Evolutionary conservation across 2,797 vertebrate genomes (phyloP).

Genomic region (Cyclura pinguis): DNA sequence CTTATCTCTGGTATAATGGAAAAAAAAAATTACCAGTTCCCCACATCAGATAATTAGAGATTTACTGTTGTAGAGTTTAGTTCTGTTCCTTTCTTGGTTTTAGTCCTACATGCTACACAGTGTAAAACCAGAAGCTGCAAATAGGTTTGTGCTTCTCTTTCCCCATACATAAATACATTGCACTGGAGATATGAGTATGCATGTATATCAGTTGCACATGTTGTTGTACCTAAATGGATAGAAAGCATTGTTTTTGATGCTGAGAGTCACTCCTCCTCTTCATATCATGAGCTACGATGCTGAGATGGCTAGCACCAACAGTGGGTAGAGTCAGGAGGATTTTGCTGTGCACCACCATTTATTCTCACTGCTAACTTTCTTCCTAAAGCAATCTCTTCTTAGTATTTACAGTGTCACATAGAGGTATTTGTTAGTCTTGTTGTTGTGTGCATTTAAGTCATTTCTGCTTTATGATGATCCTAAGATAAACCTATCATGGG

Average conservation of each 20-base stretch:
- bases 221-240: no score
- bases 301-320: not conserved
- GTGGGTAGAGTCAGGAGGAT: not conserved
- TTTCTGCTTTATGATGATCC: no score
- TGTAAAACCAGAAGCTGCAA: not conserved
- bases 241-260: not conserved
- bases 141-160: not conserved
- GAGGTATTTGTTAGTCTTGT: not conserved
- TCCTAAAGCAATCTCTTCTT: not conserved
- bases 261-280: not conserved
- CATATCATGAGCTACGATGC: not conserved
- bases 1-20: no score
- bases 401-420: not conserved
- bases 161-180: not conserved
- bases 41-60: no score
- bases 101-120: not conserved
- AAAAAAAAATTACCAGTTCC: no score
- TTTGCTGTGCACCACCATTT: not conserved
- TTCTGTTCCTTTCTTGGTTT: not conserved
- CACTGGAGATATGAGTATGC: no score
- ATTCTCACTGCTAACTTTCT: not conserved
- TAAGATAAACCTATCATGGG: no score
- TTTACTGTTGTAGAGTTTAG: not conserved
- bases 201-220: not conserved
- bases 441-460: no score